Percentiles rank a stretch among this genome's conserved stretches.
phyloP scores from a whole-genome alignment of 2,797 vertebrate species.

The Pseudochirops corinnae region DNA sequence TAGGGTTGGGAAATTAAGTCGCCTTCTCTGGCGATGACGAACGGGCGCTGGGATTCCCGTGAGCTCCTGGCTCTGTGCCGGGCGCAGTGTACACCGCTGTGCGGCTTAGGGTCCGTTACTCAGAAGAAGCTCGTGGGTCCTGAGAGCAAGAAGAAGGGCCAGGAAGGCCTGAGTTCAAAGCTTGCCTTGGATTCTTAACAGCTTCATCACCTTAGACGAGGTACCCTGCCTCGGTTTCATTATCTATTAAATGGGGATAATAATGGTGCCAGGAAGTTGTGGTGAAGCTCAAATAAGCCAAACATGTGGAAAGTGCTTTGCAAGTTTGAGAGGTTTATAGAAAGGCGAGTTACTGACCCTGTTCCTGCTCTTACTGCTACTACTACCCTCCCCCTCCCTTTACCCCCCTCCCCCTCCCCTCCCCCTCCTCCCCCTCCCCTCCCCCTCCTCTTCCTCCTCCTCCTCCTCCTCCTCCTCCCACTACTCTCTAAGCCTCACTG shows the following conservation, averaged over 20 bases:
- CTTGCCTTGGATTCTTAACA: not conserved
- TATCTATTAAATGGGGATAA: not conserved
- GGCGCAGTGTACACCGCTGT: too few species aligned
- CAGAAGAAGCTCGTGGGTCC: not conserved
- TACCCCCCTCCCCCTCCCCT: too few species aligned
- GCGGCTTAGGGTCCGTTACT: not conserved
- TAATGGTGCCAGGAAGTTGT: not conserved
- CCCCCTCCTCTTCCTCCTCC: not conserved
- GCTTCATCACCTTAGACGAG: not conserved
- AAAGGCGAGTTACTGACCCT: not conserved
- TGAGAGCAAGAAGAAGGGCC: not conserved
- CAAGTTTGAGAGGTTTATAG: not conserved
- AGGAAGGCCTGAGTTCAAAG: not conserved
- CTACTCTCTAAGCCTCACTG: not conserved
- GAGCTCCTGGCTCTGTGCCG: not conserved
- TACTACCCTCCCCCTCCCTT: not conserved
- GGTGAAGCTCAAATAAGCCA: not conserved
- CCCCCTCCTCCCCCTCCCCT: too few species aligned
- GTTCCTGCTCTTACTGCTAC: not conserved
- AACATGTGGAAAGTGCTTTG: not conserved
- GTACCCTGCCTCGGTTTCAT: not conserved
- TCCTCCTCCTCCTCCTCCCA: not conserved
- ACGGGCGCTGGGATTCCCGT: not conserved
- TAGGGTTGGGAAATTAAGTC: constrained; percentile 15
- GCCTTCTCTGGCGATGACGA: not conserved